A percentile compares a stretch with the other conserved stretches of the same genome.
These are phyloP conservation scores for Nowickia ferox DNA, from an alignment of 2,888 invertebrate species.

Conservation along the genomic window DNA sequence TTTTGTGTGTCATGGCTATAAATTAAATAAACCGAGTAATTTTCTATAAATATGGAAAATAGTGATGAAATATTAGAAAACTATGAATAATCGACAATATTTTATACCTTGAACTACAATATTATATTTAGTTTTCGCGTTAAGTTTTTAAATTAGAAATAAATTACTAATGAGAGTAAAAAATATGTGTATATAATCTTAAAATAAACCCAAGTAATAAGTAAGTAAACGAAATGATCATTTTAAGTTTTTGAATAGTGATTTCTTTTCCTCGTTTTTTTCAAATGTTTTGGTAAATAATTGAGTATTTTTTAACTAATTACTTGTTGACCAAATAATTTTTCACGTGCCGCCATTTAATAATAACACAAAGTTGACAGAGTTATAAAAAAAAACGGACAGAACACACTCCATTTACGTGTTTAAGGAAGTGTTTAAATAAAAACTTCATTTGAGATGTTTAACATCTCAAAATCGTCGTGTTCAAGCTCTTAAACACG, in stretches of 20 bases:
- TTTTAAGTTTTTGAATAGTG: neutral
- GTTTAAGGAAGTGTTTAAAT: too few species aligned
- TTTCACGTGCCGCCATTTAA: too few species aligned
- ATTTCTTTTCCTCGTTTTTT: neutral
- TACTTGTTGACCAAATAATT: too few species aligned
- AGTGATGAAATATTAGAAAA: constrained; percentile 6
- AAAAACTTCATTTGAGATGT: too few species aligned
- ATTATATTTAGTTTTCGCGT: constrained; percentile 44
- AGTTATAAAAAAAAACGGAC: too few species aligned
- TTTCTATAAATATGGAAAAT: constrained; percentile 18
- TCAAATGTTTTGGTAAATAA: too few species aligned
- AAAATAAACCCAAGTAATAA: constrained; percentile 35
- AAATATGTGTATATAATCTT: constrained; percentile 13
- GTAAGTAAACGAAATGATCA: constrained; percentile 10
- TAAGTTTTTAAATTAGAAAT: constrained; percentile 6
- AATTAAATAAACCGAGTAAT: constrained; percentile 31
- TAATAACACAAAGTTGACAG: too few species aligned
- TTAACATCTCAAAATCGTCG: too few species aligned
- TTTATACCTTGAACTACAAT: constrained; percentile 59
- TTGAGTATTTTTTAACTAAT: too few species aligned
- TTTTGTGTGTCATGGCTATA: constrained; percentile 59
- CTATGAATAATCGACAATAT: constrained; percentile 7
- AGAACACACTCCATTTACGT: too few species aligned
- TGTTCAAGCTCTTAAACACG: too few species aligned
- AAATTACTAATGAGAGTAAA: constrained; percentile 8